Evolutionary conservation across 2,888 invertebrate species (phyloP).

Genomic region (Harpalus rufipes): DNA sequence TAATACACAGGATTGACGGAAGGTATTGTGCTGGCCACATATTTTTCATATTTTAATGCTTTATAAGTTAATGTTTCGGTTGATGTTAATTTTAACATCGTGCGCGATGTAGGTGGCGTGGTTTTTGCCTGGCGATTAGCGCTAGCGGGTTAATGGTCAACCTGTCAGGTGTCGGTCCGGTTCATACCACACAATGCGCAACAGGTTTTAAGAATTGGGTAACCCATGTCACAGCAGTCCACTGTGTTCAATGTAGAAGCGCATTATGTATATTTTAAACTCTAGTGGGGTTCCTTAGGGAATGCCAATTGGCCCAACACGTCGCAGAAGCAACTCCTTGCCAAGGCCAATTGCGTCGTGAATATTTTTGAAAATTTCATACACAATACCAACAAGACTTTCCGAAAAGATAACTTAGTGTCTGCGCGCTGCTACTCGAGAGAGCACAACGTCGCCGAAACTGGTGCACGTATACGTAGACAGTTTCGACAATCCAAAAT

Average conservation of each 20-base stretch:
- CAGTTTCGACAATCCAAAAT: constrained; percentile 66
- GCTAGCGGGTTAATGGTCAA: constrained; percentile 8
- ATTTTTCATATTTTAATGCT: background rate
- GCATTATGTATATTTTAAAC: constrained; percentile 51
- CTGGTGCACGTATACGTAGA: constrained; percentile 1
- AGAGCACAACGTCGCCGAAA: constrained; percentile 36
- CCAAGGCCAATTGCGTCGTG: constrained; percentile 66
- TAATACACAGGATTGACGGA: too few relatives aligned
- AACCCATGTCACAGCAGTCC: constrained; percentile 35
- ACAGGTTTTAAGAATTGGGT: constrained; percentile 33
- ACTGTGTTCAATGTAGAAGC: constrained; percentile 6
- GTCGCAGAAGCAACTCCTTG: constrained; percentile 33
- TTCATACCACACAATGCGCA: constrained; percentile 13
- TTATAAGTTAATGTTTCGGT: background rate
- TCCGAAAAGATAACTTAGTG: constrained; percentile 48
- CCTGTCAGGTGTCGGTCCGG: constrained; percentile 1
- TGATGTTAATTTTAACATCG: background rate
- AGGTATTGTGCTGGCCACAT: too few relatives aligned
- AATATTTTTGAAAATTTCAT: constrained; percentile 61
- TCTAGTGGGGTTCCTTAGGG: constrained; percentile 32
- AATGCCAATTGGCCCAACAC: constrained; percentile 55
- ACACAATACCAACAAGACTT: constrained; percentile 37
- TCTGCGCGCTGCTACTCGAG: background rate
- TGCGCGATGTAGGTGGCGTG: background rate
- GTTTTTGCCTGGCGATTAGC: constrained; percentile 4